Conservation (phyloP, 1,140 invertebrate species). For the Eueides isabella region DNA sequence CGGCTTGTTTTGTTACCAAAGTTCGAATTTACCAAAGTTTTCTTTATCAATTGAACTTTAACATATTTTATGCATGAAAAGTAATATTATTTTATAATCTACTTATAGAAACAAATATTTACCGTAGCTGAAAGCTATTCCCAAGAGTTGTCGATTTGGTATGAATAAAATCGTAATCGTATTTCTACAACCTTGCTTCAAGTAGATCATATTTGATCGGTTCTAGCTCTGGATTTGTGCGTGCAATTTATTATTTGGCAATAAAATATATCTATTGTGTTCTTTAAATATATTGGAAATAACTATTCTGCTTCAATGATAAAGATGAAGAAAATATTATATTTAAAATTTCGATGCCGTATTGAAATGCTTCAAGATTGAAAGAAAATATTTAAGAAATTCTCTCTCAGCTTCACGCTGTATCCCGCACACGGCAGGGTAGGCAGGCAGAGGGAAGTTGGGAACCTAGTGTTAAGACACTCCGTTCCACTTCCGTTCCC, state of each 20-base stretch:
- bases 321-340: no score
- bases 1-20: no score
- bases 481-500: no score
- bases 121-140: not conserved
- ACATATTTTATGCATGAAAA: not conserved
- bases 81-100: not conserved
- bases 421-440: no score
- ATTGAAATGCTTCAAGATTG: no score
- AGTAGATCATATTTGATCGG: not conserved
- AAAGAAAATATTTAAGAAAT: no score
- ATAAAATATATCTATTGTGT: not conserved
- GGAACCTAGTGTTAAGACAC: no score
- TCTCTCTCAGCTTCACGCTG: no score
- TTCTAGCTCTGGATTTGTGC: not conserved
- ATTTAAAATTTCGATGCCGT: no score
- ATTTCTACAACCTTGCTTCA: not conserved
- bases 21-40: no score
- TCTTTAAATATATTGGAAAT: not conserved
- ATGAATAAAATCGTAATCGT: conserved; percentile 5
- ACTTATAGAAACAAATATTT: not conserved
- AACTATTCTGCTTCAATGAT: not conserved
- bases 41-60: not conserved
- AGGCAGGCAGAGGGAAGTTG: no score
- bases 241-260: not conserved
- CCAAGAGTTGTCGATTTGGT: not conserved